Conservation (phyloP, 2,888 invertebrate species). For the Pemphredon lugubris region DNA sequence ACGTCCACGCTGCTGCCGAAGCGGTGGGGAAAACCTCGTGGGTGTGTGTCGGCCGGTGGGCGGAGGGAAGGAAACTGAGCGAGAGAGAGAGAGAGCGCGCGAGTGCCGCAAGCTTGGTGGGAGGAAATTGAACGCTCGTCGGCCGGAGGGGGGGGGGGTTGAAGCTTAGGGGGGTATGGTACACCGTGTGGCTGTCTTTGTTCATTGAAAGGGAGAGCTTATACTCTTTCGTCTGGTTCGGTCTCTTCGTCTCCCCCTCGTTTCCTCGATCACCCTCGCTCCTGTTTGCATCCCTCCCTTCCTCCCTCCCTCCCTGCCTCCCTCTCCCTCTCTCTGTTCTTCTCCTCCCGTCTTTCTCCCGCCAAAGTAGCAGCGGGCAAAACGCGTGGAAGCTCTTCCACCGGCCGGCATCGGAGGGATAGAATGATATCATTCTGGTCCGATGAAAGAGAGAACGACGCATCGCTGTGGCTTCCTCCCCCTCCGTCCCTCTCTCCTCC, state of each 20-base stretch:
- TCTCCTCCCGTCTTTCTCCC: conserved; percentile 7
- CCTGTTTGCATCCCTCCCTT: not conserved
- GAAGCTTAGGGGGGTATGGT: conserved; percentile 35
- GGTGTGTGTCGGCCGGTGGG: conserved; percentile 44
- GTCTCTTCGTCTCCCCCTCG: not conserved
- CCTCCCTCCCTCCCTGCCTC: conserved; percentile 7
- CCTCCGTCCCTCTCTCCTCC: not conserved
- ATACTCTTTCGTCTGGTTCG: conserved; percentile 7
- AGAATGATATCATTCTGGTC: conserved; percentile 38
- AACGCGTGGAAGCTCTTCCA: conserved; percentile 40
- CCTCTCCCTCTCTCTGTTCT: conserved; percentile 9
- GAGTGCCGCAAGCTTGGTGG: no score
- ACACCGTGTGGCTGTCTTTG: conserved; percentile 26
- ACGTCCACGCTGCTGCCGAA: conserved; percentile 58
- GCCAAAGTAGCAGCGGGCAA: not conserved
- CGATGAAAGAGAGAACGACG: conserved; percentile 20
- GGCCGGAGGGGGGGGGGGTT: conserved; percentile 3
- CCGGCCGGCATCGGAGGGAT: conserved; percentile 35
- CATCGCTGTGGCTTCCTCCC: conserved; percentile 4
- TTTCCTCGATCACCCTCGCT: conserved; percentile 11
- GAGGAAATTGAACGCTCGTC: not conserved
- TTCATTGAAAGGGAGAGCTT: conserved; percentile 43
- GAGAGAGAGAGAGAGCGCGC: no score
- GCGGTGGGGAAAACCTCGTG: conserved; percentile 55
- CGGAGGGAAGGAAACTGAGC: not conserved